phyloP scores from a whole-genome alignment of 2,113 vertebrate species.

The Thymallus thymallus region DNA sequence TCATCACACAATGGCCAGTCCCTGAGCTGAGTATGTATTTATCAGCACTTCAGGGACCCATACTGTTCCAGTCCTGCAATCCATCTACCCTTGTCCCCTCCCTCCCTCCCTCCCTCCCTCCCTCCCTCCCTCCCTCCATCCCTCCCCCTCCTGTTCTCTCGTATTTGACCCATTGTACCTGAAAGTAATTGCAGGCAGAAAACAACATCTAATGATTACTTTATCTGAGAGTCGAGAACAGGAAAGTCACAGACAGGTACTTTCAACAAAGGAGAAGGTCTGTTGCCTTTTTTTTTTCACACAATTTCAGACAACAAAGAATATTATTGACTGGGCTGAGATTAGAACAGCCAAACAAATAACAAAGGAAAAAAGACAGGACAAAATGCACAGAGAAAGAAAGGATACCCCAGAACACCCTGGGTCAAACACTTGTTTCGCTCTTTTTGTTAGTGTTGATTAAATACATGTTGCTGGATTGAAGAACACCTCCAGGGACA shows the following conservation, averaged over 20 bases:
- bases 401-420: conserved; percentile 62
- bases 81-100: conserved; percentile 67
- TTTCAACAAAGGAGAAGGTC: conserved; percentile 72
- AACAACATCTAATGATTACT: conserved; percentile 83
- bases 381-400: conserved; percentile 71
- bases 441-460: conserved; percentile 62
- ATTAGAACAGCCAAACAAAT: conserved; percentile 82
- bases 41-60: conserved; percentile 68
- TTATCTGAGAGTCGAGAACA: conserved; percentile 68
- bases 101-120: conserved; percentile 43
- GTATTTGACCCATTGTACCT: conserved; percentile 73
- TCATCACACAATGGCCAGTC: conserved; percentile 50
- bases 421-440: conserved; percentile 53
- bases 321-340: conserved; percentile 80
- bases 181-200: conserved; percentile 80
- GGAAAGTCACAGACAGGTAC: conserved; percentile 77
- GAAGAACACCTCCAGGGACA: conserved; percentile 47
- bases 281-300: conserved; percentile 50
- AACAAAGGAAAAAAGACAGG: conserved; percentile 67
- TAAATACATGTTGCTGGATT: conserved; percentile 68
- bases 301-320: conserved; percentile 82
- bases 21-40: conserved; percentile 67
- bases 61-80: conserved; percentile 66
- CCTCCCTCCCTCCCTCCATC: conserved; percentile 23
- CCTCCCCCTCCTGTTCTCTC: conserved; percentile 45